Conservation (phyloP, 64 coral and sea anemone species). For the Pocillopora verrucosa region DNA sequence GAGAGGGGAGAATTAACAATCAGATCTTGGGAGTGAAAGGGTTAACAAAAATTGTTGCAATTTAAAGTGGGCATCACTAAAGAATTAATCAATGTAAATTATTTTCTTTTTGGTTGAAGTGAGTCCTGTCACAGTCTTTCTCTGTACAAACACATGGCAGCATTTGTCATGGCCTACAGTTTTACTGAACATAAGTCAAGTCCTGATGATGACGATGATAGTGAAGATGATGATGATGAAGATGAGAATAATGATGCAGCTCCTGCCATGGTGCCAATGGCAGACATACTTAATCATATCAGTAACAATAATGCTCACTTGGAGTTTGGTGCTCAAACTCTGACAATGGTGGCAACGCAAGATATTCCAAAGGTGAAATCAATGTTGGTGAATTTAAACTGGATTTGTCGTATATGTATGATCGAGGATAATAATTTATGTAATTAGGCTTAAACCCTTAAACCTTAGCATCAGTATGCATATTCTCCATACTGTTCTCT, state of each 20-base stretch:
- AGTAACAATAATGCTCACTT: slow-evolving; percentile 94
- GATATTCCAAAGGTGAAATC: slow-evolving; percentile 61
- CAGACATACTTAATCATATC: slow-evolving; percentile 95
- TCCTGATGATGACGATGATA: background rate
- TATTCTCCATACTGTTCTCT: too few relatives aligned
- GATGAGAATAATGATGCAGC: background rate
- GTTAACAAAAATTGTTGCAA: too few relatives aligned
- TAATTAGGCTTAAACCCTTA: too few relatives aligned
- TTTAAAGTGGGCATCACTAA: too few relatives aligned
- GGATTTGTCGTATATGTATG: background rate
- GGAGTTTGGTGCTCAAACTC: slow-evolving; percentile 75
- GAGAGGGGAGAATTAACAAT: too few relatives aligned
- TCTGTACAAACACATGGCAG: slow-evolving; percentile 92
- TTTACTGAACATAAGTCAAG: slow-evolving; percentile 71
- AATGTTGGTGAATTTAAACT: background rate
- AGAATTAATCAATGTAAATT: background rate
- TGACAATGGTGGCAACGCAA: slow-evolving; percentile 88
- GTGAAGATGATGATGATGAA: slow-evolving; percentile 13
- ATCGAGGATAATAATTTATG: background rate
- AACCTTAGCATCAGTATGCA: too few relatives aligned
- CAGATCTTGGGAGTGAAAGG: too few relatives aligned
- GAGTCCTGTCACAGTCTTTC: slow-evolving; percentile 51
- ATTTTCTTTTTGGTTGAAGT: slow-evolving; percentile 38
- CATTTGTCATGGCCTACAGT: slow-evolving; percentile 98
- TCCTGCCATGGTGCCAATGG: slow-evolving; percentile 96